These are phyloP conservation scores for Megaustenia siamemsis DNA, from an alignment of 2,888 invertebrate species.

Conservation along the genomic window DNA sequence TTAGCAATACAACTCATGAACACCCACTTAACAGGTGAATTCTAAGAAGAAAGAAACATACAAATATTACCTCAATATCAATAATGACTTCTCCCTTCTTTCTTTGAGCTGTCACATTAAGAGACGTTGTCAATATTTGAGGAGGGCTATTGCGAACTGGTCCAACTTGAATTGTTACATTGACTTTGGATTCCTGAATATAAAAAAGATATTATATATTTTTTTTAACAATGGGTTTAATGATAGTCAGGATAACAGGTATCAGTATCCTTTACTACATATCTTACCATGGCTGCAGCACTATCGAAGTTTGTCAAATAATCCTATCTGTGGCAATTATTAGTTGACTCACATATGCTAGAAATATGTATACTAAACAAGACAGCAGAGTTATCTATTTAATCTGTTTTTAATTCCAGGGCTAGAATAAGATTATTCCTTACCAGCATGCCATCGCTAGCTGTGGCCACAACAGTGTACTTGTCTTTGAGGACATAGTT, in stretches of 20 bases:
- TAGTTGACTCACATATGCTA: not conserved
- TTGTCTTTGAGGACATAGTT: constrained; percentile 11
- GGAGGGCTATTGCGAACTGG: constrained; percentile 72
- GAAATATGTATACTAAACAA: not conserved
- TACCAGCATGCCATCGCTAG: constrained; percentile 42
- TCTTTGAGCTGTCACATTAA: constrained; percentile 41
- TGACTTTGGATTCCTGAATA: constrained; percentile 48
- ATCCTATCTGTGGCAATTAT: not conserved
- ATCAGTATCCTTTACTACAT: too few relatives aligned
- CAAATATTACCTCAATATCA: constrained; percentile 45
- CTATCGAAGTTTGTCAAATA: not conserved
- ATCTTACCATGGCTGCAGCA: not conserved
- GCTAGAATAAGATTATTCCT: not conserved
- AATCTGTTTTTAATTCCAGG: not conserved
- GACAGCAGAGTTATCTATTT: not conserved
- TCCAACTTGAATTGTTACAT: constrained; percentile 57
- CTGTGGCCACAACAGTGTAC: constrained; percentile 1
- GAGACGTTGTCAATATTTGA: constrained; percentile 47
- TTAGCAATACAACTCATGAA: too few relatives aligned
- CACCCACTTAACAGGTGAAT: too few relatives aligned
- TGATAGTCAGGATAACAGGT: not conserved
- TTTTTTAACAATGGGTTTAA: too few relatives aligned
- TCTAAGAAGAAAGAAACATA: not conserved
- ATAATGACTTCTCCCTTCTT: constrained; percentile 32
- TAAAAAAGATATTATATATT: too few relatives aligned